phyloP scores from a whole-genome alignment of 2,888 invertebrate genomes.

The Xestia sexstrigata region DNA sequence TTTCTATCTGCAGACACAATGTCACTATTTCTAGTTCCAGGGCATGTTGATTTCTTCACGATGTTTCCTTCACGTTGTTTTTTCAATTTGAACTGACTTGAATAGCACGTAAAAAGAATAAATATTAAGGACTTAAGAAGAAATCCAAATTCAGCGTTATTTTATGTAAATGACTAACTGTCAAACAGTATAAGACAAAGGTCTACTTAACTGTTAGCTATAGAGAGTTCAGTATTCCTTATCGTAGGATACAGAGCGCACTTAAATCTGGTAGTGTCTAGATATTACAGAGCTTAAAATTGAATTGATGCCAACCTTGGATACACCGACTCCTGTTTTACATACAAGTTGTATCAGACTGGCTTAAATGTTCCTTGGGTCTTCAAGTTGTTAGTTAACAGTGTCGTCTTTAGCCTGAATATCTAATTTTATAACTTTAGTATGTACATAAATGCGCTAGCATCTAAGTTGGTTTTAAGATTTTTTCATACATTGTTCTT shows the following conservation, averaged over 20 bases:
- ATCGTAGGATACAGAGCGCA: conserved; percentile 34
- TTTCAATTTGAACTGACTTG: background rate
- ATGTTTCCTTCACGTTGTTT: background rate
- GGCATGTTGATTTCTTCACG: background rate
- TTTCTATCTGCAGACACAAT: background rate
- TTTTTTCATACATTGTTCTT: background rate
- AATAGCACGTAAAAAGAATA: background rate
- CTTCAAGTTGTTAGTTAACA: conserved; percentile 2
- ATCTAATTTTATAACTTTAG: background rate
- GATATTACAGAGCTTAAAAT: conserved; percentile 46
- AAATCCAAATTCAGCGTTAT: background rate
- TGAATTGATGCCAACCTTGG: conserved; percentile 37
- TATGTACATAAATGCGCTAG: too few species aligned
- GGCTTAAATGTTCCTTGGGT: conserved; percentile 11
- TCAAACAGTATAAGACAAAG: conserved; percentile 1
- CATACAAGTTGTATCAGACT: conserved; percentile 28
- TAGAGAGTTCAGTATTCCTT: conserved; percentile 35
- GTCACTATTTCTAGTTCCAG: background rate
- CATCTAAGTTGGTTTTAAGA: background rate
- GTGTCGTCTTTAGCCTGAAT: background rate
- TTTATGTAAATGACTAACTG: background rate
- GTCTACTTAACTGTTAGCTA: background rate
- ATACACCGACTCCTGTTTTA: conserved; percentile 28
- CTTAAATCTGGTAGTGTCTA: conserved; percentile 38
- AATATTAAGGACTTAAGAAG: background rate